phyloP scores from a whole-genome alignment of 2,113 vertebrate genomes.

The Campylorhamphus procurvoides region DNA sequence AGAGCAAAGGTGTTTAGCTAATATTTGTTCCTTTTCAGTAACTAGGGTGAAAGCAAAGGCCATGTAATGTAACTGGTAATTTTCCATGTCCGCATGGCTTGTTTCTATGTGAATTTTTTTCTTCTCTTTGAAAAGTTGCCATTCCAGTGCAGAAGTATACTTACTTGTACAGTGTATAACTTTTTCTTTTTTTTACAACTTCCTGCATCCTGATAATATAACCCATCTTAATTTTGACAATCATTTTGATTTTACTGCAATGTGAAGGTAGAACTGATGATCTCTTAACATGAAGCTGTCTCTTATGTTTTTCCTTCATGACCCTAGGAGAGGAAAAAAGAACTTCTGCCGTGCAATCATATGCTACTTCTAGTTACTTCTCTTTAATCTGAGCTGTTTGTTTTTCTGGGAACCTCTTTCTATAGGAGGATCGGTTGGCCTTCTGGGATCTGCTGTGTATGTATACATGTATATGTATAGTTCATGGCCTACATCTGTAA shows the following conservation, averaged over 20 bases:
- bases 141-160: neutral
- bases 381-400: neutral
- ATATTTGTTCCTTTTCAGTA: neutral
- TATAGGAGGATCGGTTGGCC: neutral
- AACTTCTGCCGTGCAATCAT: neutral
- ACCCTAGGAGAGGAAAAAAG: neutral
- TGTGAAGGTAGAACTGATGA: neutral
- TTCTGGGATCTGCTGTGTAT: neutral
- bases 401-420: neutral
- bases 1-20: neutral
- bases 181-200: neutral
- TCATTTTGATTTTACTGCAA: neutral
- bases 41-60: neutral
- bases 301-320: neutral
- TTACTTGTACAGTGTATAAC: neutral
- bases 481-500: neutral
- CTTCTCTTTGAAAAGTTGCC: neutral
- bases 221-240: neutral
- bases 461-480: too few species aligned
- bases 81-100: neutral
- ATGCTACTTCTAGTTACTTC: neutral
- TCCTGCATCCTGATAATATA: neutral
- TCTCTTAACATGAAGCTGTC: neutral
- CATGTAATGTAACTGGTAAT: neutral
- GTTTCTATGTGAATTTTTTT: neutral